Evolutionary conservation across 2,797 vertebrate genomes (phyloP).

Genomic region (Chaenodraco wilsoni): DNA sequence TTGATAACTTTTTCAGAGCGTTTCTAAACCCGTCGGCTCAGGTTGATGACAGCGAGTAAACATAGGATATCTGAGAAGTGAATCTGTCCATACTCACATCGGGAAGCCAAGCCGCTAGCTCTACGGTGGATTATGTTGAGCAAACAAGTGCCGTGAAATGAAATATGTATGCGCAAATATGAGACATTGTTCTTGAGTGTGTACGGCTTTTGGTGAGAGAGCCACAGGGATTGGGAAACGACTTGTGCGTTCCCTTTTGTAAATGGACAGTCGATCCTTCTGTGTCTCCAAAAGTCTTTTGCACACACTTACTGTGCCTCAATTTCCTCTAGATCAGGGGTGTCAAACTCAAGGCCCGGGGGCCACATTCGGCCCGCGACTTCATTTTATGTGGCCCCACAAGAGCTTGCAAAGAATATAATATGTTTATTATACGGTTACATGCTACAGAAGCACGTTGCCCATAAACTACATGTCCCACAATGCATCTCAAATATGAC

Average conservation of each 20-base stretch:
- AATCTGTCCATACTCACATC: conserved; percentile 34
- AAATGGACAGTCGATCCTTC: conserved; percentile 55
- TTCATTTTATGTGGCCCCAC: no score
- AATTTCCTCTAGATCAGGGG: conserved; percentile 27
- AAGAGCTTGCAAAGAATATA: no score
- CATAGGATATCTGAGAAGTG: conserved; percentile 12
- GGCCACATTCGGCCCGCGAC: no score
- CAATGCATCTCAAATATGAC: no score
- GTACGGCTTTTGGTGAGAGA: conserved; percentile 29
- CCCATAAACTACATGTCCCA: no score
- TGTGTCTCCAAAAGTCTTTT: conserved; percentile 18
- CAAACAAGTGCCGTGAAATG: conserved; percentile 60
- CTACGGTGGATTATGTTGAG: conserved; percentile 56
- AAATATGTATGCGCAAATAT: conserved; percentile 63
- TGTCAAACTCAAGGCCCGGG: no score
- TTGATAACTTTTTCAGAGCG: conserved; percentile 9
- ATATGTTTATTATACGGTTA: no score
- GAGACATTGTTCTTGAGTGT: conserved; percentile 52
- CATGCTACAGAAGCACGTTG: no score
- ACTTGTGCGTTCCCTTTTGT: conserved; percentile 53
- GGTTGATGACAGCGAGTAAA: conserved; percentile 37
- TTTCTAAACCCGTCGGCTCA: conserved; percentile 9
- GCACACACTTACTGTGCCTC: conserved; percentile 29
- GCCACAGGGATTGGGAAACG: conserved; percentile 39
- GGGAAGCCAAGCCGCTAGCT: conserved; percentile 27